A percentile compares a stretch with the other conserved stretches of the same genome.
Evolutionary conservation across 2,113 vertebrate species (phyloP).

Genomic region (Periophthalmodon schlosseri): DNA sequence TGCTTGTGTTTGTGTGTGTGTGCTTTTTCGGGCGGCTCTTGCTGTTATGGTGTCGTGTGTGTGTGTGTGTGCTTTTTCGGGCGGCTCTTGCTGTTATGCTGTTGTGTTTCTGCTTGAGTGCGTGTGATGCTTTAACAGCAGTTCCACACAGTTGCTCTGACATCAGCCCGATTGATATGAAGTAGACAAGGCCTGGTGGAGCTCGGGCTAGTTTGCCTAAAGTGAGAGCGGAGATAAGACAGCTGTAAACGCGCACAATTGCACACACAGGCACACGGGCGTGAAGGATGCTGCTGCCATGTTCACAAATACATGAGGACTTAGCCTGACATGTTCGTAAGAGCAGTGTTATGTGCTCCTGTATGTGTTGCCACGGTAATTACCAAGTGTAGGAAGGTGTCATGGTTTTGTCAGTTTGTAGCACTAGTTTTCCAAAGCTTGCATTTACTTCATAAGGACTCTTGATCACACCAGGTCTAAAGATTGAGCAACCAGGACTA

Average conservation of each 20-base stretch:
- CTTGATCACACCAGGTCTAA: no score
- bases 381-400: neutral
- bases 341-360: neutral
- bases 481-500: no score
- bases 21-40: no score
- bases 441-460: no score
- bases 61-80: slow-evolving; percentile 10
- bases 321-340: slow-evolving; percentile 16
- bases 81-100: slow-evolving; percentile 9
- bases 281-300: neutral
- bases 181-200: slow-evolving; percentile 22
- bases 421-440: neutral
- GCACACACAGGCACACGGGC: neutral
- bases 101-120: slow-evolving; percentile 39
- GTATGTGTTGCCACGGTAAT: neutral
- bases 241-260: slow-evolving; percentile 39
- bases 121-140: slow-evolving; percentile 32
- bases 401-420: neutral
- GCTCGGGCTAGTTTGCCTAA: slow-evolving; percentile 29
- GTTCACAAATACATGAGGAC: slow-evolving; percentile 10
- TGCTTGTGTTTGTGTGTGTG: no score
- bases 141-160: slow-evolving; percentile 53
- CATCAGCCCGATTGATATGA: slow-evolving; percentile 50
- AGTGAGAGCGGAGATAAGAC: slow-evolving; percentile 44
- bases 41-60: no score